Conservation (phyloP, 2,797 vertebrate species). For the Halcyon badia region DNA sequence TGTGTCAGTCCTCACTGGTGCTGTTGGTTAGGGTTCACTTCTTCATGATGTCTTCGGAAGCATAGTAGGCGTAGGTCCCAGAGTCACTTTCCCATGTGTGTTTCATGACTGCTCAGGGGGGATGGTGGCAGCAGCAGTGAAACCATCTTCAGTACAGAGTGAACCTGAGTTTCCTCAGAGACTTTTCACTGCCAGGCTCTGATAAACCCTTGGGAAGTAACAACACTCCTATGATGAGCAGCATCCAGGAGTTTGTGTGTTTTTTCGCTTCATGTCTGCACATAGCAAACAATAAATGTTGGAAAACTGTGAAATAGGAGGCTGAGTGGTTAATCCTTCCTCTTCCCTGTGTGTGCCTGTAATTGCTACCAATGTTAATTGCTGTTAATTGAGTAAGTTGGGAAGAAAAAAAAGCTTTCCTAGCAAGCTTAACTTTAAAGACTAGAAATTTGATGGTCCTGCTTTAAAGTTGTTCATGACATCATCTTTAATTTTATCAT, state of each 20-base stretch:
- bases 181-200: not conserved
- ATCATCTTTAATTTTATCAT: not conserved
- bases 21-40: not conserved
- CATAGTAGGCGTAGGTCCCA: fast-evolving
- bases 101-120: not conserved
- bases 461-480: not conserved
- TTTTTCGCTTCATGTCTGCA: not conserved
- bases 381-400: not conserved
- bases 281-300: not conserved
- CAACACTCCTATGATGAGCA: not conserved
- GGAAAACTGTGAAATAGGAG: not conserved
- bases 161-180: not conserved
- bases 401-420: not conserved
- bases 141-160: not conserved
- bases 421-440: constrained; percentile 3
- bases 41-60: not conserved
- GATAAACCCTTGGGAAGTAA: not conserved
- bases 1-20: not conserved
- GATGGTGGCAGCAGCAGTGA: not conserved
- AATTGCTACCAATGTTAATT: constrained; percentile 1
- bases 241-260: not conserved
- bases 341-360: not conserved
- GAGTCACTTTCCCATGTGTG: not conserved
- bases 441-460: not conserved
- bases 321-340: not conserved